phyloP scores from a whole-genome alignment of 2,113 vertebrate genomes.

The Rhadina sibilatrix region DNA sequence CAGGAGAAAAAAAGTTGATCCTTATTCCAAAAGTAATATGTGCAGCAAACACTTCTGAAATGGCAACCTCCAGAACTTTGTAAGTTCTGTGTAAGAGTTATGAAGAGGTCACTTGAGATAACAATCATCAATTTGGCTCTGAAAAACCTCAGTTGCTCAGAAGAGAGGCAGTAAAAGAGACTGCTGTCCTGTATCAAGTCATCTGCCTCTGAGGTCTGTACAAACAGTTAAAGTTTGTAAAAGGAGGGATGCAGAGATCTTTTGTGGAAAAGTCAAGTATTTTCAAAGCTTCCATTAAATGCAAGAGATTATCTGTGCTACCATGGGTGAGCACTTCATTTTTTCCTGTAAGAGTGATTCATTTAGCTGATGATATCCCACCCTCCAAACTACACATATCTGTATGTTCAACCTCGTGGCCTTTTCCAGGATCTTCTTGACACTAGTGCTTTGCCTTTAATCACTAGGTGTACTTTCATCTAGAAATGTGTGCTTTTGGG shows the following conservation, averaged over 20 bases:
- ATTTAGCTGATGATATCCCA: not conserved
- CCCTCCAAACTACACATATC: not conserved
- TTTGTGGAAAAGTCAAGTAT: not conserved
- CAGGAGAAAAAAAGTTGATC: not conserved
- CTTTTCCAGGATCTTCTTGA: not conserved
- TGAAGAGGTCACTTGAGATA: constrained; percentile 27
- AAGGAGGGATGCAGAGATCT: not conserved
- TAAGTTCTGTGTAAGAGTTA: not conserved
- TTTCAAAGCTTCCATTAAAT: not conserved
- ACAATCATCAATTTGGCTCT: not conserved
- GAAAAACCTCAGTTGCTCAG: not conserved
- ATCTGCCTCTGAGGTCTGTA: not conserved
- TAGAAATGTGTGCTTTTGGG: not conserved
- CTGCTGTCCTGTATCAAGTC: not conserved
- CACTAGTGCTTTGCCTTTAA: not conserved
- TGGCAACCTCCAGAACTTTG: not conserved
- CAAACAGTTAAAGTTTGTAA: not conserved
- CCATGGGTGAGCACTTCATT: not conserved
- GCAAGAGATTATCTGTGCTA: not conserved
- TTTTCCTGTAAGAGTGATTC: not conserved
- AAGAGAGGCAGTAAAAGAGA: not conserved
- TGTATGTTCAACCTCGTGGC: not conserved
- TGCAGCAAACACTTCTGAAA: not conserved
- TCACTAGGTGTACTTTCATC: not conserved
- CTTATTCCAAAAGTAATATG: not conserved